phyloP scores from a whole-genome alignment of 1,140 invertebrate species.

The Drosophila leontia region DNA sequence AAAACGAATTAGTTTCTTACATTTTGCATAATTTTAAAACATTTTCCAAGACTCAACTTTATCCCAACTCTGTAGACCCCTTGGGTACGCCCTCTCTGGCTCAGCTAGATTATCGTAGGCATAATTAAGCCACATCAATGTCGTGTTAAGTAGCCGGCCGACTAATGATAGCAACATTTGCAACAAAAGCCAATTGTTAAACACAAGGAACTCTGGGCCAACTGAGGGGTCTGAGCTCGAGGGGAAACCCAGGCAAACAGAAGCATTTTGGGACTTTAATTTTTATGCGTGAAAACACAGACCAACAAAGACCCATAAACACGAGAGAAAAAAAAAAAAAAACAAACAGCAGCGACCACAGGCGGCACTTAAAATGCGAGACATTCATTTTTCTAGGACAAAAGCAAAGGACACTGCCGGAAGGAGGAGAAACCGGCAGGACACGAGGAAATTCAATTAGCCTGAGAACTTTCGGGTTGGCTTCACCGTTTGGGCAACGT shows the following conservation, averaged over 20 bases:
- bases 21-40: not conserved
- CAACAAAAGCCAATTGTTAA: slow-evolving; percentile 77
- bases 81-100: slow-evolving; percentile 3
- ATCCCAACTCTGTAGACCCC: not conserved
- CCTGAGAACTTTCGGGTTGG: slow-evolving; percentile 52
- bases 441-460: slow-evolving; percentile 82
- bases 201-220: slow-evolving; percentile 3
- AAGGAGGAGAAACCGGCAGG: slow-evolving; percentile 18
- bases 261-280: slow-evolving; percentile 68
- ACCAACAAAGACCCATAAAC: slow-evolving; percentile 50
- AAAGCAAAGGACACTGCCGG: not conserved
- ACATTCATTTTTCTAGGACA: slow-evolving; percentile 74
- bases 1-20: not conserved
- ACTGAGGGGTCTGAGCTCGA: not conserved
- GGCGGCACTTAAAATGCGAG: slow-evolving; percentile 79
- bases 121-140: slow-evolving; percentile 83
- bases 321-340: not conserved
- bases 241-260: slow-evolving; percentile 41
- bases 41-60: not conserved
- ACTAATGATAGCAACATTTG: slow-evolving; percentile 80
- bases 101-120: slow-evolving; percentile 47
- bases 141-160: slow-evolving; percentile 79
- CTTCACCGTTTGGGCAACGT: slow-evolving; percentile 52
- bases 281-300: slow-evolving; percentile 81
- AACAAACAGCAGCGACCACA: slow-evolving; percentile 38